Evolutionary conservation across 2,888 invertebrate species (phyloP), one percentile per base, ranked within the genome.

Genomic region (Pseudoips prasinana): DNA sequence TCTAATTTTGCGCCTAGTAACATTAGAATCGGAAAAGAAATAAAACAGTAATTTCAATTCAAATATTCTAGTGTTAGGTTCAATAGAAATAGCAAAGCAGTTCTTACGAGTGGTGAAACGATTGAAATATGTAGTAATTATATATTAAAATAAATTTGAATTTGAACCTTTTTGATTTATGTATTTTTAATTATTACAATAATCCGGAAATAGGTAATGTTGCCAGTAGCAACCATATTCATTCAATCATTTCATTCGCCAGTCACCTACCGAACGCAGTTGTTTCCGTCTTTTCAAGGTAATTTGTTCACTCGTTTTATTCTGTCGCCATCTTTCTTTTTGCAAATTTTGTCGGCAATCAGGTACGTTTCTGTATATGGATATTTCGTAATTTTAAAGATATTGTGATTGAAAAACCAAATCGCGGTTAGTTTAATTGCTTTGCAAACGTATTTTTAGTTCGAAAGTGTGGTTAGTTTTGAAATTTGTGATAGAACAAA

Each of bases 271-370:
- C 14, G 14, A 5, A 14, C 14, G 5, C 14, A 14, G 14, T 14
- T 3, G 14, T 14, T 14, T 31, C 46, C 23, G 39, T 39, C 23
- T 44, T 51, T 49, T 48, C 35, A 37, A 47, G 49, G 38, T 36
- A 38, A 29, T 39, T 29, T 39, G 29, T 25, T 37, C 39, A 22
- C 27, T 71, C 71, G 60, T 58, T 71, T 68, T 58, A 50, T 56
- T 58, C 47, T 59, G 66, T 64, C 84, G 87, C 88, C 88, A 88
- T 88, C 79, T 88, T 87, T 77, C 82, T 86, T 85, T 84, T 81
- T 77, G 64, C 72, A 62, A 78, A 56, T 72, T 69, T 79, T 75
- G 75, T 83, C 81, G 80, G 79, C 80, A 64, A 58, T 54, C 69
- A 84, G 88, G 88, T 88, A 84, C 71, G 88, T 82, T 66, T 50